Base-by-base conservation (phyloP, 2,113 vertebrate genomes). In the Eptatretus burgeri region DNA sequence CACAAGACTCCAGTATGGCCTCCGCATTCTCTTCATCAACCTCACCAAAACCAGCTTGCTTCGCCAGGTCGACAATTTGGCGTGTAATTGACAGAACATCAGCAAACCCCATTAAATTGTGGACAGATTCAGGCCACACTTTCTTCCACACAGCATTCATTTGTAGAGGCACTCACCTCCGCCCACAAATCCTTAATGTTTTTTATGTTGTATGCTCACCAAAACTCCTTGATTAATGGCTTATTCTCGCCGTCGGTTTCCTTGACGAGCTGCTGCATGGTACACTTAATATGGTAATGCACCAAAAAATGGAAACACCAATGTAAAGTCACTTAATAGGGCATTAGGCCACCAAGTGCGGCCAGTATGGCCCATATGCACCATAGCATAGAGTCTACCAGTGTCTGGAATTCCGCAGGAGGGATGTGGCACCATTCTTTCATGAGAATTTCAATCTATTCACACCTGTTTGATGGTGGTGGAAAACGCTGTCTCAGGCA, bases 81-180 rank as follows among this genome's bases (percentile, higher is more conserved):
- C 56, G 9, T 17, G n/a, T n/a, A 19, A 17, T 60, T 12, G n/a
- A 19, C 19, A 12, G n/a, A 60, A 60, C 56, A 17, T 60, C 56
- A 60, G n/a, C 12, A 12, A 60, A 60, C n/a, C 12, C 56, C 19
- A n/a, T 10, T 9, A 13, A 60, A 19, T 19, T 19, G 56, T 60
- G 56, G 19, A 13, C 12, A 19, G 19, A 60, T 10, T 60, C n/a
- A 17, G 56, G 56, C 9, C 56, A 60, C 56, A 60, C n/a, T 12
- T 60, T 60, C 56, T 60, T 60, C 56, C 56, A 60, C 13, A 60
- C 56, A n/a, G n/a, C 56, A 12, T 60, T 60, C 9, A 60, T 60
- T n/a, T 17, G 16, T 17, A 60, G 53, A 60, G 9, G 53, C 16
- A 19, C 9, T 60, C 16, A 60, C 53, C 53, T 60, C 12, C 16